Evolutionary conservation across 2,888 invertebrate genomes (phyloP), one percentile per base, ranked within the genome.

Genomic region (Callyntrura sp.): DNA sequence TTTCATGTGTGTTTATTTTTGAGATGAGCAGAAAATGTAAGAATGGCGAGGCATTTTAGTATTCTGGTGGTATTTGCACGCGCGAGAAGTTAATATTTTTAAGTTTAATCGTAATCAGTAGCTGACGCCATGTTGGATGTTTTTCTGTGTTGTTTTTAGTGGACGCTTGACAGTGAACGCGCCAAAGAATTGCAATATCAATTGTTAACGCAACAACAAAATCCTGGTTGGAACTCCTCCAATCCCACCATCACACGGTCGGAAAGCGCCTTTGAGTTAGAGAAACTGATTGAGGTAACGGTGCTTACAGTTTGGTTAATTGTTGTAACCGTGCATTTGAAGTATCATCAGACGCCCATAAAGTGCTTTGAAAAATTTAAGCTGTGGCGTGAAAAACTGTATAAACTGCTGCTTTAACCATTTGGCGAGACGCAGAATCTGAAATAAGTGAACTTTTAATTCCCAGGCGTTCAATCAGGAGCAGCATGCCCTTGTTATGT

Each of bases 401-500:
- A 45, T 20, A 20, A 17, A 14, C n/a, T 57, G 3, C n/a, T 0
- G 62, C 62, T 6, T 25, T n/a, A n/a, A n/a, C n/a, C n/a, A n/a
- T n/a, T n/a, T n/a, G n/a, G n/a, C n/a, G n/a, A n/a, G n/a, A n/a
- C n/a, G n/a, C n/a, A n/a, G n/a, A n/a, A n/a, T n/a, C n/a, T n/a
- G n/a, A n/a, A n/a, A n/a, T n/a, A n/a, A n/a, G n/a, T n/a, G 25
- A 14, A 1, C 35, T 17, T 65, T 35, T 65, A 12, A 65, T 65
- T 83, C 65, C 8, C 88, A 92, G 93, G 90, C 92, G 23, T 93
- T 93, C 88, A 93, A 93, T 91, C 92, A 92, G 76, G 93, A 92
- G 76, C 91, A 93, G 68, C 90, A 90, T 73, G 84, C 85, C 60
- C 82, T 90, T 25, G 83, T 92, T 57, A 92, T 92, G 93, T 88